Percentiles rank a stretch among this genome's conserved stretches.
Evolutionary conservation across 2,888 invertebrate species (phyloP).

Genomic region (Hyalella azteca): DNA sequence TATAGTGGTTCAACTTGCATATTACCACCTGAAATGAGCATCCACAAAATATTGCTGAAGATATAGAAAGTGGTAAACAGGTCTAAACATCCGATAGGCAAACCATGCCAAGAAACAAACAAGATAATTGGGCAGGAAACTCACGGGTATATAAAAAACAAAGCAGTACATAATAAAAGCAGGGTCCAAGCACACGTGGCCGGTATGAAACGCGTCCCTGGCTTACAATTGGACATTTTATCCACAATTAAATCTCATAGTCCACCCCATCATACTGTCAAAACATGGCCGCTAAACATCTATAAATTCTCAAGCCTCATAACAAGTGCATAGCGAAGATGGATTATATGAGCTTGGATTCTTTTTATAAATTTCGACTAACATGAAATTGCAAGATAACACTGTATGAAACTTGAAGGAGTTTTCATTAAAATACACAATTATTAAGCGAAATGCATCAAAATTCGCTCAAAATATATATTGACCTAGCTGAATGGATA

Average conservation of each 20-base stretch:
- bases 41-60: too few relatives aligned
- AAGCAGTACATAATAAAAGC: constrained; percentile 87
- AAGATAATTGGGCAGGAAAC: constrained; percentile 64
- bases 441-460: too few relatives aligned
- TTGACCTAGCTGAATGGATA: too few relatives aligned
- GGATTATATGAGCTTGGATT: neutral
- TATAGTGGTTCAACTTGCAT: too few relatives aligned
- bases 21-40: too few relatives aligned
- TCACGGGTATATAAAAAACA: constrained; percentile 98
- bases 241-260: constrained; percentile 47
- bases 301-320: neutral
- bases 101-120: neutral
- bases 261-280: constrained; percentile 55
- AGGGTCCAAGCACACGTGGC: constrained; percentile 98
- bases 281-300: constrained; percentile 53
- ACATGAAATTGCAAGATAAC: neutral
- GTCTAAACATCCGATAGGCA: too few relatives aligned
- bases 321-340: neutral
- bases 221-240: constrained; percentile 92
- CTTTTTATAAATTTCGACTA: too few relatives aligned
- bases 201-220: constrained; percentile 95
- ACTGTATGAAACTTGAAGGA: neutral
- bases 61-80: too few relatives aligned
- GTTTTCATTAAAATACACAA: too few relatives aligned
- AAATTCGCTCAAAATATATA: too few relatives aligned